Evolutionary conservation across 2,888 invertebrate species (phyloP), one percentile per base, ranked within the genome.

Genomic region (Spodoptera exigua): DNA sequence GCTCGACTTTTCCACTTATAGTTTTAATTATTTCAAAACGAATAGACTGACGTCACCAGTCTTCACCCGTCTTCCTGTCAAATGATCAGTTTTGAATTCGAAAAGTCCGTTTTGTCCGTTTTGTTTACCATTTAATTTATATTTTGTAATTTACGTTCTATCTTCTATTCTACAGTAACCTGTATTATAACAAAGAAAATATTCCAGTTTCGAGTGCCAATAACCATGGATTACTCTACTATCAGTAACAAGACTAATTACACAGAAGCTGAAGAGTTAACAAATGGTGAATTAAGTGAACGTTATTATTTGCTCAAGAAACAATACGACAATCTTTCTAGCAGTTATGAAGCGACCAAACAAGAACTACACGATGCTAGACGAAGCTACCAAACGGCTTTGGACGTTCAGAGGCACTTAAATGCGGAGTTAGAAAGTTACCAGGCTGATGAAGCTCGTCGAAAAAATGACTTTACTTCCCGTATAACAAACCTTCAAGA

Each of bases 361-460:
- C 94, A 94, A 72, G 94, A 94, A 69, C 79, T 94, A 5, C 90
- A 94, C 54, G 93, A 94, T 27, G 84, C 87, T 0, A 89, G 79
- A 69, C 81, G 94, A 69, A 90, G 87, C 68, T 91, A 93, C 69
- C 89, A 93, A 68, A 93, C 91, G 0, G 91, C 94, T 17, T 75
- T 93, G 44, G 94, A 94, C 54, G 88, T 92, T 2, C 94, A 94
- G 61, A 88, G 89, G 16, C 92, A 94, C 71, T 79, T 94, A 37
- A 89, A 82, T 39, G 85, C 89, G 0, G 94, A 94, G 61, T 74
- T 94, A 60, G 94, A 94, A 70, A 84, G 80, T 46, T 83, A 86
- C 51, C 94, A 94, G 72, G 87, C 84, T 0, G 91, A 91, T 14
- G 92, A 92, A 66, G 82, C 81, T 54, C 86, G 82, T 55, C 81